These are phyloP conservation scores for Macrophya annulata DNA, from an alignment of 2,888 invertebrate genomes.

Conservation along the genomic window DNA sequence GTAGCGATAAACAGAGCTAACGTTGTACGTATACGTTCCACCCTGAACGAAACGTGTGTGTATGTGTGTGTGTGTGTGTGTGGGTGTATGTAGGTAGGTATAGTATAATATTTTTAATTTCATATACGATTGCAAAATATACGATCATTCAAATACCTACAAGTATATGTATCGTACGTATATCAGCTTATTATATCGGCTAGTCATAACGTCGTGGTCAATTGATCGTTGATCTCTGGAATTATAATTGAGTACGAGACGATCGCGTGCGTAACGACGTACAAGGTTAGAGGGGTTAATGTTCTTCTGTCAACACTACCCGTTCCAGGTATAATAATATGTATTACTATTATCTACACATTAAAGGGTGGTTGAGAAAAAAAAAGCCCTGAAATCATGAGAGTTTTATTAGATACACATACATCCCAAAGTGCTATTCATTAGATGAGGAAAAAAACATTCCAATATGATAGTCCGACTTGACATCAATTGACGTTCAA, in stretches of 20 bases:
- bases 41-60: not conserved
- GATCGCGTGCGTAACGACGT: slow-evolving; percentile 35
- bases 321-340: not conserved
- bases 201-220: slow-evolving; percentile 30
- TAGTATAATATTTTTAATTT: not conserved
- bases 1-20: slow-evolving; percentile 37
- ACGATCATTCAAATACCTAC: not conserved
- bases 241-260: slow-evolving; percentile 38
- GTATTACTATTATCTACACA: not conserved
- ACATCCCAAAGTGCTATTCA: not conserved
- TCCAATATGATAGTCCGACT: too few relatives aligned
- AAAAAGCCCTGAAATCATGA: not conserved
- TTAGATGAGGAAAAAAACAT: too few relatives aligned
- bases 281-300: slow-evolving; percentile 44
- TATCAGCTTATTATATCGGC: not conserved
- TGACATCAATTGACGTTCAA: too few relatives aligned
- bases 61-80: not conserved
- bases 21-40: slow-evolving; percentile 44
- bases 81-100: not conserved
- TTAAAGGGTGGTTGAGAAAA: not conserved
- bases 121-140: not conserved
- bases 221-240: slow-evolving; percentile 47
- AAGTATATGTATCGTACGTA: not conserved
- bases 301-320: slow-evolving; percentile 41
- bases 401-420: too few relatives aligned